phyloP scores from a whole-genome alignment of 2,888 invertebrate genomes.

The Caenorhabditis sp. region DNA sequence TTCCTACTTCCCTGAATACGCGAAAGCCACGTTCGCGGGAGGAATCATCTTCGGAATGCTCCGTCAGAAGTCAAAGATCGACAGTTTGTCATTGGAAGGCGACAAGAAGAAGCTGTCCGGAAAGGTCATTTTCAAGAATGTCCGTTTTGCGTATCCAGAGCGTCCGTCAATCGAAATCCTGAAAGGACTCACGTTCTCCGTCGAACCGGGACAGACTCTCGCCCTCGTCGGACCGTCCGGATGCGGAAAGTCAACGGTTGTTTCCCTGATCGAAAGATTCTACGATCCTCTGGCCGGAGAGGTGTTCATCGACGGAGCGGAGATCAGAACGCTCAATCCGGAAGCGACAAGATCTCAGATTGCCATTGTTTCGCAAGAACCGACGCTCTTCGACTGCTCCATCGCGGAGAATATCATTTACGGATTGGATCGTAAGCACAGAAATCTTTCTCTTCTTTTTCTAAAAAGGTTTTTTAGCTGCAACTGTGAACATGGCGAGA shows the following conservation, averaged over 20 bases:
- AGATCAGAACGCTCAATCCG: conserved; percentile 80
- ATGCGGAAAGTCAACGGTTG: conserved; percentile 80
- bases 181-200: conserved; percentile 60
- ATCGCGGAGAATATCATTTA: conserved; percentile 78
- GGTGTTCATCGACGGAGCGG: conserved; percentile 80
- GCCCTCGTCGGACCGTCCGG: conserved; percentile 79
- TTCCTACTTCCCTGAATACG: conserved; percentile 79
- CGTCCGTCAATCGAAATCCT: conserved; percentile 73
- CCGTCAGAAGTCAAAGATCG: conserved; percentile 78
- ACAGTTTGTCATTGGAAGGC: conserved; percentile 76
- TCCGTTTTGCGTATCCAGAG: conserved; percentile 80
- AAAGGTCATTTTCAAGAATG: conserved; percentile 67
- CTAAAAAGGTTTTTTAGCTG: conserved; percentile 34
- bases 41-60: conserved; percentile 80
- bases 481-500: conserved; percentile 76
- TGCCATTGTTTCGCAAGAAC: conserved; percentile 93
- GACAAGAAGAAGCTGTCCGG: conserved; percentile 67
- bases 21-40: conserved; percentile 79
- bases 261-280: conserved; percentile 85
- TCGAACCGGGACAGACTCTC: conserved; percentile 59
- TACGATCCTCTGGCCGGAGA: conserved; percentile 86
- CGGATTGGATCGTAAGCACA: conserved; percentile 70
- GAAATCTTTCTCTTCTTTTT: too few species aligned
- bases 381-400: conserved; percentile 82
- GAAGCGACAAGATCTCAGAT: conserved; percentile 86